These are phyloP conservation scores for Atta texana DNA, from an alignment of 1,140 invertebrate genomes.

Conservation along the genomic window DNA sequence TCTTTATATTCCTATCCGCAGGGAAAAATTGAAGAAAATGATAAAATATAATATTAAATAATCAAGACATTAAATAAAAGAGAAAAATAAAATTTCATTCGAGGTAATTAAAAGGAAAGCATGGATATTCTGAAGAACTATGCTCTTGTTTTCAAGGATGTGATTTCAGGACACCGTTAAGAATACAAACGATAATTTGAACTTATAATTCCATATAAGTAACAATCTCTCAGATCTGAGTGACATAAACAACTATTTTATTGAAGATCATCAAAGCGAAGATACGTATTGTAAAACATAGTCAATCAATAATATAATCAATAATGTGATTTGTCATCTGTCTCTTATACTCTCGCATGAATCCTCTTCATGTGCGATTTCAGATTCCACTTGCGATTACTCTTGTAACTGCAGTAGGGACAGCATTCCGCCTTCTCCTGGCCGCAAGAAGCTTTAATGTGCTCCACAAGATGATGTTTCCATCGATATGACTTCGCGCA, in stretches of 20 bases:
- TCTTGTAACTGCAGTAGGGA: conserved; percentile 84
- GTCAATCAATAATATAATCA: not conserved
- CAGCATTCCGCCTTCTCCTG: conserved; percentile 84
- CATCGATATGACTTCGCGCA: conserved; percentile 84
- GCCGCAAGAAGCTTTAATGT: conserved; percentile 85
- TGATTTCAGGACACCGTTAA: not conserved
- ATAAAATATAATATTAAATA: not conserved
- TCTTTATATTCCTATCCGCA: not conserved
- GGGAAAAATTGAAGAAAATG: conserved; percentile 12
- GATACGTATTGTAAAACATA: conserved; percentile 4
- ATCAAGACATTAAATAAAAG: not conserved
- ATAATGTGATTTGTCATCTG: not conserved
- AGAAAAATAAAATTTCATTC: not conserved
- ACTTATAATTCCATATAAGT: not conserved
- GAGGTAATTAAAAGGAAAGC: not conserved
- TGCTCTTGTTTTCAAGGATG: not conserved
- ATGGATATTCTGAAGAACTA: not conserved
- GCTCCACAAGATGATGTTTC: conserved; percentile 84
- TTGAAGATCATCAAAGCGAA: conserved; percentile 47
- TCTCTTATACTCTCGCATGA: conserved; percentile 68
- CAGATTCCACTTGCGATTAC: conserved; percentile 84
- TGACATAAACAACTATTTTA: conserved; percentile 33
- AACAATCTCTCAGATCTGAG: not conserved
- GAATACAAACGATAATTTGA: not conserved
- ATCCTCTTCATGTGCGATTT: conserved; percentile 84